Conservation (phyloP, 2,113 vertebrate species). For the Nothoprocta pentlandii region DNA sequence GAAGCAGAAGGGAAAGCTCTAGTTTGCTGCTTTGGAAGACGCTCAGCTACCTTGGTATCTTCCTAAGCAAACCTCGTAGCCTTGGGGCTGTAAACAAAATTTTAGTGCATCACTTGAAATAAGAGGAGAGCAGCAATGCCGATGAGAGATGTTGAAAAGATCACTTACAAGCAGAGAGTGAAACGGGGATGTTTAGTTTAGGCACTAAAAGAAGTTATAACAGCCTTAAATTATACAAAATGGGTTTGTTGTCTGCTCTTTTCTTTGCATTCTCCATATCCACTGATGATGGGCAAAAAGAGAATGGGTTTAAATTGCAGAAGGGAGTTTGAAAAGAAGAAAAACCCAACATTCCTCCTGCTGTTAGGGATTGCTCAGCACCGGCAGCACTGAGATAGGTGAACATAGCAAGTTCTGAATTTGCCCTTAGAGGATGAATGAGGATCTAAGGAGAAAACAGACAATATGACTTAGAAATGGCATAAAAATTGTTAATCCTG, state of each 20-base stretch:
- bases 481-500: neutral
- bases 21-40: neutral
- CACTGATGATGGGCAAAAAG: neutral
- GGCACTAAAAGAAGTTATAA: neutral
- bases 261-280: neutral
- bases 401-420: accelerated
- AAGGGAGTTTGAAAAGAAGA: neutral
- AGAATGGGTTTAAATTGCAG: neutral
- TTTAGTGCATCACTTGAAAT: neutral
- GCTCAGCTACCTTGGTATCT: neutral
- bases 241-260: neutral
- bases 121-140: neutral
- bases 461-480: neutral
- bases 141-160: neutral
- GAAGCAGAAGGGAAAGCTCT: neutral
- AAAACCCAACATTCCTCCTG: neutral
- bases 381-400: neutral
- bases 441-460: neutral
- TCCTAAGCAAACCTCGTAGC: neutral
- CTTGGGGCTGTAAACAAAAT: neutral
- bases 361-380: neutral
- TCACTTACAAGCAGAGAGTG: neutral
- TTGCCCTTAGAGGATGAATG: neutral
- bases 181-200: neutral
- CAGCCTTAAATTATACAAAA: accelerated